Evolutionary conservation across 1,140 invertebrate genomes (phyloP), one percentile per base, ranked within the genome.

Genomic region (Sitophilus oryzae): DNA sequence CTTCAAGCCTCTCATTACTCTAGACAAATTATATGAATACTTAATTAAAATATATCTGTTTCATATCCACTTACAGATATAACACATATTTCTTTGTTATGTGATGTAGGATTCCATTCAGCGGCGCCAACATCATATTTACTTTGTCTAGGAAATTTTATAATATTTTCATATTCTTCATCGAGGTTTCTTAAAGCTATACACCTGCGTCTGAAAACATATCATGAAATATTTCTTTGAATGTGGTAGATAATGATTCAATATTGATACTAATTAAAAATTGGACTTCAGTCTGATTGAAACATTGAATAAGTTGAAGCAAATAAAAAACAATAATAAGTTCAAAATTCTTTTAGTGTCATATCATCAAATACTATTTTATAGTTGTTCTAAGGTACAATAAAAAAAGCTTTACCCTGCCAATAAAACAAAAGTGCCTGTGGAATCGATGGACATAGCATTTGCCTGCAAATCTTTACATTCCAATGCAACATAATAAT

Each of bases 51-150:
- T 30, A 43, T 11, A 30, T 30, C 11, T 6, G 11, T 30, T 30
- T 11, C 11, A 30, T 30, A 30, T 30, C 5, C 5, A 77, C 82
- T 83, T 77, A 95, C 92, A 49, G 93, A 90, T 64, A 95, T 86
- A 23, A 91, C 91, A 76, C 92, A 93, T 10, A 89, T 75, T 69
- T 93, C 82, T 65, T 83, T 83, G 58, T 90, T 82, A 25, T 82
- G 77, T 38, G 82, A 72, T 38, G 84, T 86, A 9, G 89, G 91
- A 75, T 91, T 94, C 87, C 92, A 96, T 77, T 95, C 91, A 0
- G 91, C 88, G 42, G 86, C 86, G 5, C 87, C 87, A 8, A 95
- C 88, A 71, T 96, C 93, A 75, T 92, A 96, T 78, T 96, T 96
- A 64, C 90, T 93, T 62, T 93, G 88, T 38, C 91, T 75, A 9